phyloP scores from a whole-genome alignment of 2,113 vertebrate genomes.

The Otocyon megalotis region DNA sequence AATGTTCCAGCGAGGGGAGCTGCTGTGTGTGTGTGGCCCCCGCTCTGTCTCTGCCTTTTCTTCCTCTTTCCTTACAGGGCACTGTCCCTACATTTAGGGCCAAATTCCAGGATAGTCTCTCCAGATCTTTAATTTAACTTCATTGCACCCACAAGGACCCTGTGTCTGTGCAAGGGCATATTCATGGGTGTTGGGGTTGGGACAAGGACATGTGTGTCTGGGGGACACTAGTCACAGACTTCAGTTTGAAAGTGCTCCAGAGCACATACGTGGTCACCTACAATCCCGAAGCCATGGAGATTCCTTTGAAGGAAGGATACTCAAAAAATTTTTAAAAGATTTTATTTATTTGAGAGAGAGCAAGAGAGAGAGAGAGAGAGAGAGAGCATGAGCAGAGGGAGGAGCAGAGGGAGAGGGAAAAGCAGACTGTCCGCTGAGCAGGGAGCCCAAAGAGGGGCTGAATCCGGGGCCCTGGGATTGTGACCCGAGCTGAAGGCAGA shows the following conservation, averaged over 20 bases:
- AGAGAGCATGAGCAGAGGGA: too few species aligned
- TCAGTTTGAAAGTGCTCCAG: background rate
- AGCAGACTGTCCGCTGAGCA: too few species aligned
- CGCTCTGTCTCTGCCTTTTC: background rate
- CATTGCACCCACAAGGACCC: background rate
- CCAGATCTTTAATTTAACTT: background rate
- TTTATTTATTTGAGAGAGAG: too few species aligned
- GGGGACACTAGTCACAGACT: background rate
- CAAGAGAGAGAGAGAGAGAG: too few species aligned
- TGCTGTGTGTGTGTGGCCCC: rapidly evolving
- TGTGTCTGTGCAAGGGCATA: background rate
- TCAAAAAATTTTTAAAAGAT: background rate
- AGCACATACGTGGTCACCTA: rapidly evolving
- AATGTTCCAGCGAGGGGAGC: background rate
- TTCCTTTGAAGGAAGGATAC: background rate
- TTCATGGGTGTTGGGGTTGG: background rate
- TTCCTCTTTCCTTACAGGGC: background rate
- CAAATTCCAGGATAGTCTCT: background rate
- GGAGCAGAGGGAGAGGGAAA: too few species aligned
- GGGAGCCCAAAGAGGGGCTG: too few species aligned
- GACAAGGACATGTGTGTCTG: background rate
- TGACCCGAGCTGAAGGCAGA: too few species aligned
- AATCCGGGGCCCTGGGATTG: too few species aligned
- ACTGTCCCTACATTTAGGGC: background rate
- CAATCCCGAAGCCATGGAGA: background rate